Evolutionary conservation across 2,888 invertebrate genomes (phyloP).

Genomic region (Hypolimnas misippus): DNA sequence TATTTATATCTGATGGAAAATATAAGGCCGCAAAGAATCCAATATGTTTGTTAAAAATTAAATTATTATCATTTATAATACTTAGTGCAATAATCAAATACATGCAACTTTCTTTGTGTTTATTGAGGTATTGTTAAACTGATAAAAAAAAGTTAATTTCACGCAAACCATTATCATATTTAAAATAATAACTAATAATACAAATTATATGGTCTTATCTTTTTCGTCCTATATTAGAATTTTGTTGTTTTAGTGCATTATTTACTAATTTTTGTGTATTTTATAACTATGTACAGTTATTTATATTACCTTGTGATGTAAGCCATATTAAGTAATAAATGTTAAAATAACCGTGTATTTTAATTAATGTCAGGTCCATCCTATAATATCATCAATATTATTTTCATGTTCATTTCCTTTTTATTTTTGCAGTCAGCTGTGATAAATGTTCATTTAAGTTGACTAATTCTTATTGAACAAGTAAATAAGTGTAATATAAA

Average conservation of each 20-base stretch:
- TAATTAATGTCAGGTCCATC: slow-evolving; percentile 28
- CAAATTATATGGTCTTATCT: not conserved
- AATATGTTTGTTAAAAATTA: not conserved
- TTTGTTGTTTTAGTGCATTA: slow-evolving; percentile 32
- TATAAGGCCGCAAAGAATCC: not conserved
- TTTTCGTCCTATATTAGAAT: slow-evolving; percentile 18
- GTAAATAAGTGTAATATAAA: not conserved
- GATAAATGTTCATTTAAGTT: slow-evolving; percentile 41
- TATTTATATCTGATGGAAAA: slow-evolving; percentile 3
- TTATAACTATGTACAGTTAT: slow-evolving; percentile 38
- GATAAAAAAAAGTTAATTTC: too few relatives aligned
- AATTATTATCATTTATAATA: not conserved
- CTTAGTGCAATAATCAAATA: too few relatives aligned
- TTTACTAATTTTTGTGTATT: slow-evolving; percentile 39
- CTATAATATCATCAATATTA: slow-evolving; percentile 6
- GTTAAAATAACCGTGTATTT: slow-evolving; percentile 36
- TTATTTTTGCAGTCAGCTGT: slow-evolving; percentile 44
- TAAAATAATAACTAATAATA: not conserved
- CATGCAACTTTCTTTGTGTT: too few relatives aligned
- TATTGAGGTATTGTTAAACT: too few relatives aligned
- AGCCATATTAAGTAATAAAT: slow-evolving; percentile 39
- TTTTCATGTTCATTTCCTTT: not conserved
- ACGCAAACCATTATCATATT: not conserved
- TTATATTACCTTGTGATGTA: slow-evolving; percentile 29
- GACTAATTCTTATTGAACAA: not conserved